Evolutionary conservation across 2,888 invertebrate genomes (phyloP).

Genomic region (Prenolepis imparis): DNA sequence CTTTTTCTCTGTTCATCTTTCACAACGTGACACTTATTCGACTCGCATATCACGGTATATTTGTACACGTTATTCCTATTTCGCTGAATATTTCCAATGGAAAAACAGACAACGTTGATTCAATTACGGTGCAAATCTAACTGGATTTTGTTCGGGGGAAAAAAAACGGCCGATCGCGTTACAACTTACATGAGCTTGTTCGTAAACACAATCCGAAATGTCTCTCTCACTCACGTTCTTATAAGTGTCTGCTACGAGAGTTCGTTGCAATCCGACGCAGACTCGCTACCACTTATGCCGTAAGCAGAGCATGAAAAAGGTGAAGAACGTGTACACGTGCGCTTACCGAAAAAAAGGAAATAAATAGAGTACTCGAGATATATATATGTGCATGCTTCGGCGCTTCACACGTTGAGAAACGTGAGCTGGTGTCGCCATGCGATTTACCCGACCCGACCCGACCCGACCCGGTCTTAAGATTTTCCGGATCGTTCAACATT

Average conservation of each 20-base stretch:
- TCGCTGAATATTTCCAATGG: constrained; percentile 13
- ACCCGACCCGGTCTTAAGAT: constrained; percentile 52
- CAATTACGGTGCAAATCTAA: constrained; percentile 21
- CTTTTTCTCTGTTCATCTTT: constrained; percentile 1
- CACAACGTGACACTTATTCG: constrained; percentile 20
- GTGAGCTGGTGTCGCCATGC: constrained; percentile 23
- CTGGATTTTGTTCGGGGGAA: not conserved
- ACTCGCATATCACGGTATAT: constrained; percentile 16
- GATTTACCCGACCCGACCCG: constrained; percentile 23
- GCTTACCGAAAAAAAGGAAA: constrained; percentile 37
- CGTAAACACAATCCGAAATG: constrained; percentile 57
- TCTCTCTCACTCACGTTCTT: constrained; percentile 66
- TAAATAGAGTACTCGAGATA: constrained; percentile 37
- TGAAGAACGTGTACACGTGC: constrained; percentile 74
- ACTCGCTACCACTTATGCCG: constrained; percentile 72
- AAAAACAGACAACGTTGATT: constrained; percentile 11
- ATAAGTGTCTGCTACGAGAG: constrained; percentile 58
- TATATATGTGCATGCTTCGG: not conserved
- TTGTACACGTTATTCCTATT: not conserved
- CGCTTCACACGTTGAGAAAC: constrained; percentile 49
- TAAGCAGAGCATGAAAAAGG: constrained; percentile 82
- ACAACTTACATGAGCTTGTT: constrained; percentile 35
- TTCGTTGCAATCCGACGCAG: constrained; percentile 65
- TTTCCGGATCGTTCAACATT: constrained; percentile 56
- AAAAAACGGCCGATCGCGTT: constrained; percentile 12